phyloP scores from a whole-genome alignment of 2,113 vertebrate species.

The Rhizomys pruinosus region DNA sequence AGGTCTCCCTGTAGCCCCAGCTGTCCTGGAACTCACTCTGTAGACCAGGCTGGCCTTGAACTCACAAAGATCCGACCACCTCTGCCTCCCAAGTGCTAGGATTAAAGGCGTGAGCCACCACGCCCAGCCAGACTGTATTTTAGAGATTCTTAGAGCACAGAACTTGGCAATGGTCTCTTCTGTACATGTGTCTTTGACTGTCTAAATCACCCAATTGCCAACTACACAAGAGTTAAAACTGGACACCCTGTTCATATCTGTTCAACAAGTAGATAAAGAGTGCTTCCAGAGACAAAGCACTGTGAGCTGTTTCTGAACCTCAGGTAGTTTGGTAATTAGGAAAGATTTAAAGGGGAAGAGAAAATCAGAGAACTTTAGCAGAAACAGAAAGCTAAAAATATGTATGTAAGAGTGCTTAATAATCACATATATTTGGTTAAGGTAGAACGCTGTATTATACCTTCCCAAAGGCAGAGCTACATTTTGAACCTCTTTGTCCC shows the following conservation, averaged over 20 bases:
- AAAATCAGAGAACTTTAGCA: not conserved
- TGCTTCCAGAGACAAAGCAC: not conserved
- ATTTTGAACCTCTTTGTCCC: not conserved
- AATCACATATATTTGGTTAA: not conserved
- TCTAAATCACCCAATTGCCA: not conserved
- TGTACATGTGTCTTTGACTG: slow-evolving; percentile 22
- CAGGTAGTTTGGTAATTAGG: not conserved
- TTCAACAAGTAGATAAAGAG: not conserved
- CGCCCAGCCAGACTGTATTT: slow-evolving; percentile 33
- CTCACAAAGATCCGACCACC: no score
- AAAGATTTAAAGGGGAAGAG: slow-evolving; percentile 4
- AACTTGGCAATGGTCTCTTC: not conserved
- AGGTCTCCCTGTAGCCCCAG: no score
- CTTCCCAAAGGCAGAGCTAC: not conserved
- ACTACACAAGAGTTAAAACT: not conserved
- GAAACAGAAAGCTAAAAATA: not conserved
- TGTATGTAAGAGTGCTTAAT: not conserved
- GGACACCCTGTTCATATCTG: not conserved
- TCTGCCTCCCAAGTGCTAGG: no score
- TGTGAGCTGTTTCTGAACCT: not conserved
- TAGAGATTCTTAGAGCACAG: not conserved
- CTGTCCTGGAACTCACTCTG: no score
- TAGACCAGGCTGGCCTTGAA: no score
- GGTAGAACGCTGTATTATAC: not conserved
- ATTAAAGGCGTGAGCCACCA: no score